Base-by-base conservation (phyloP, 2,797 vertebrate species). In the Cygnus olor region DNA sequence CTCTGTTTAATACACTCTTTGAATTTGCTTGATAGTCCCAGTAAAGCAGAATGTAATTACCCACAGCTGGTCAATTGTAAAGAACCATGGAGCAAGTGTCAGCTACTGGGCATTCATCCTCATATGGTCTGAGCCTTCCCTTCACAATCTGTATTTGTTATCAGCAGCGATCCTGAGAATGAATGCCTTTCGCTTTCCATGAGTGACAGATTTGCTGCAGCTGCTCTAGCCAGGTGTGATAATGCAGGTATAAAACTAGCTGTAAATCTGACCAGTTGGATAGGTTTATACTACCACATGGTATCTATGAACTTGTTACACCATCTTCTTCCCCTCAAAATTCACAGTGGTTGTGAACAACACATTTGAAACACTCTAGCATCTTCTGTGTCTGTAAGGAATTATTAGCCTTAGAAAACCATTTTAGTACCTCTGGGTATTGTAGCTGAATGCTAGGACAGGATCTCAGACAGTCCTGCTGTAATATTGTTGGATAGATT, bases 1-100 rank as follows among this genome's bases (percentile, higher is more conserved):
- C 83, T 95, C 65, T 42, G 44, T 79, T 85, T 96, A 96, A 96
- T 90, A 83, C 42, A 74, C 73, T 96, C 93, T 91, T 92, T 94
- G 92, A 94, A 93, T 95, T 97, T 97, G 60, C 73, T 96, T 96
- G 63, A 56, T 80, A 27, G 74, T 86, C 53, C 74, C n/a, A 71
- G 66, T 71, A 84, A 95, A 97, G 82, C 36, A 90, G 83, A 96
- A 92, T 69, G 69, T 92, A 95, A 93, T 95, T 96, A 96, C 88
- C 83, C 53, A 49, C 83, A 95, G 34, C 57, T 95, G 91, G 77
- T 85, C 69, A 88, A 4, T 79, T 92, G 72, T 94, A 80, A 95
- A 80, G 82, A 89, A 86, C 3, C 65, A 91, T 89, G 87, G 84
- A 94, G 34, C 63, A 78, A 54, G 42, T 63, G 70, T 78, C 71